A percentile compares a stretch with the other conserved stretches of the same genome.
phyloP scores from a whole-genome alignment of 2,888 invertebrate species.

The Euspilapteryx auroguttella region DNA sequence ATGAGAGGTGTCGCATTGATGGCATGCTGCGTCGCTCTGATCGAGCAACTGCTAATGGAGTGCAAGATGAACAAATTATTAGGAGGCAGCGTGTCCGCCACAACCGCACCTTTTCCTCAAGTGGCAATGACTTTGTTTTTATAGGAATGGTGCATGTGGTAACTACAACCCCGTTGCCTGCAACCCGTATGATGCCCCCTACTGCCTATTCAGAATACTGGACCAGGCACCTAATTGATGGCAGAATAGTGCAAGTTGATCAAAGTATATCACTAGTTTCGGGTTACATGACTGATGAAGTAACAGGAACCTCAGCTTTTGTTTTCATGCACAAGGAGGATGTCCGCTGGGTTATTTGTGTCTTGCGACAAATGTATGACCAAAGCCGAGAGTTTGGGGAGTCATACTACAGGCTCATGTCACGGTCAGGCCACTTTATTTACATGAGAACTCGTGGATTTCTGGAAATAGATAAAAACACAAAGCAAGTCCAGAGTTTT shows the following conservation, averaged over 20 bases:
- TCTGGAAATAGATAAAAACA: slow-evolving; percentile 76
- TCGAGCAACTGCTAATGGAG: slow-evolving; percentile 52
- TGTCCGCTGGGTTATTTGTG: slow-evolving; percentile 86
- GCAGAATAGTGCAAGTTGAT: slow-evolving; percentile 87
- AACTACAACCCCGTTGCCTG: slow-evolving; percentile 60
- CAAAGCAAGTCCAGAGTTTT: slow-evolving; percentile 81
- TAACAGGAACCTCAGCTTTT: slow-evolving; percentile 85
- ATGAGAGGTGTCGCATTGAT: slow-evolving; percentile 71
- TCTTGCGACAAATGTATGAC: slow-evolving; percentile 87
- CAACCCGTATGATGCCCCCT: slow-evolving; percentile 58
- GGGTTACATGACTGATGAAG: slow-evolving; percentile 88
- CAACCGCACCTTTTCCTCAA: slow-evolving; percentile 51
- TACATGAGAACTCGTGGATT: slow-evolving; percentile 83
- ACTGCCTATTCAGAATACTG: slow-evolving; percentile 81
- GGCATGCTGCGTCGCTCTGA: slow-evolving; percentile 65
- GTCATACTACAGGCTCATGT: slow-evolving; percentile 83
- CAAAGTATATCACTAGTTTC: slow-evolving; percentile 87
- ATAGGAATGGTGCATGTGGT: slow-evolving; percentile 74
- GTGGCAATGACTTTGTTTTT: slow-evolving; percentile 68
- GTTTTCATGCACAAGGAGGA: slow-evolving; percentile 89
- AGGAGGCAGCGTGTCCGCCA: slow-evolving; percentile 53
- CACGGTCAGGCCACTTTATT: slow-evolving; percentile 82
- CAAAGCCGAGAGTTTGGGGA: slow-evolving; percentile 80
- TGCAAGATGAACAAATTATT: slow-evolving; percentile 52
- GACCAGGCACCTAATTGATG: slow-evolving; percentile 86